Base-by-base conservation (phyloP, 2,797 vertebrate genomes). In the Anableps anableps region DNA sequence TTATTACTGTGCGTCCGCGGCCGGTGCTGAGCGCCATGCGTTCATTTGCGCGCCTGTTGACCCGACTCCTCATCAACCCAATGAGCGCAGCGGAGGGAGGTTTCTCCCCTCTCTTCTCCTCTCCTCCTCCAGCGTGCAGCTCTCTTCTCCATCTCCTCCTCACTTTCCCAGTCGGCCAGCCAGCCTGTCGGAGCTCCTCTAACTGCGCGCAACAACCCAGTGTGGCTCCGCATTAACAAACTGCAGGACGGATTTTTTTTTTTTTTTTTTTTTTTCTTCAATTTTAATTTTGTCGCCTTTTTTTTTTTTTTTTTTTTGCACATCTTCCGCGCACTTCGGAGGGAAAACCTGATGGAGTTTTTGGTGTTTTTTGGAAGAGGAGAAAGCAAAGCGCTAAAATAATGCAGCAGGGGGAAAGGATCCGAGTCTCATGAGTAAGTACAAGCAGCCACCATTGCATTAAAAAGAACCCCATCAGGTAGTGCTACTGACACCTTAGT, bases 31-130 rank as follows among this genome's bases (percentile, higher is more conserved):
- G 93, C 90, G 64, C 91, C 95, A 88, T 83, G 91, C 96, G 90
- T 91, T 95, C 94, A 97, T 97, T 96, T 96, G 95, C 91, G 95
- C 96, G 96, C 96, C 96, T 94, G 94, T 94, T 95, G 97, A 97
- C 97, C 97, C 96, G 96, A 96, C 97, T 97, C 96, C 96, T 94
- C 95, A 95, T 96, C 97, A 96, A 95, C 96, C 97, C 97, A 97
- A 98, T 98, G 97, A 97, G 96, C 97, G 95, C 94, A 93, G 95
- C 91, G 95, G 77, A 96, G 97, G 97, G 97, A 96, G 97, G 97
- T 96, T 60, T 97, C 97, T 96, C 41, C 41, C 60, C 68, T 85
- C 91, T 68, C 36, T 2, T 8, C 62, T 66, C 31, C 31, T 66
- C 62, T 31, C 29, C 91, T 91, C 91, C 87, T 64, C 85, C 90